phyloP scores from a whole-genome alignment of 2,797 vertebrate species.

The Typhlichthys eigenmanni region DNA sequence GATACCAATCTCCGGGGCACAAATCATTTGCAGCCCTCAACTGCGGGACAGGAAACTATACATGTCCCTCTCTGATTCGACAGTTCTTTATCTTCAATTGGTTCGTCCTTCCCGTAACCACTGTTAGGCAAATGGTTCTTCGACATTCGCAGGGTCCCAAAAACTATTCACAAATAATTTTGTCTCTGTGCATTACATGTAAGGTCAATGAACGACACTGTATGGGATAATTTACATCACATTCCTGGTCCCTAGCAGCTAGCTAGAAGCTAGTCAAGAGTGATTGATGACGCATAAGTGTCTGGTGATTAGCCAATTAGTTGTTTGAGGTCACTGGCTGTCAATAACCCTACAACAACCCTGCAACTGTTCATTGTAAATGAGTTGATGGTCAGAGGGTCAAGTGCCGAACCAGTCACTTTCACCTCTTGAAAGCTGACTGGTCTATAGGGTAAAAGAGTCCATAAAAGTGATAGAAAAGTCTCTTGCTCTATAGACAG shows the following conservation, averaged over 20 bases:
- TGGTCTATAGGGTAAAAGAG: slow-evolving; percentile 35
- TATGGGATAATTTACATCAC: no score
- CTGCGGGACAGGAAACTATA: neutral
- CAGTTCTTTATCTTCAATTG: slow-evolving; percentile 3
- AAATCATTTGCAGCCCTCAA: neutral
- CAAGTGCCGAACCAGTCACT: slow-evolving; percentile 17
- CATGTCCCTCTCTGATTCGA: neutral
- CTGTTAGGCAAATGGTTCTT: neutral
- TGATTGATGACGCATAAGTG: neutral
- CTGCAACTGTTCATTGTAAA: slow-evolving; percentile 10
- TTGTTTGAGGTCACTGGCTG: neutral
- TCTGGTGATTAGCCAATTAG: neutral
- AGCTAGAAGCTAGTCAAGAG: neutral
- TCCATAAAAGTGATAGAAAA: slow-evolving; percentile 64
- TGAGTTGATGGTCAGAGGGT: slow-evolving; percentile 17
- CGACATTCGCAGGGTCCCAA: neutral
- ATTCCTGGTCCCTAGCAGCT: neutral
- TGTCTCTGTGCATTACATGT: neutral
- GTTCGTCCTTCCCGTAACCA: neutral
- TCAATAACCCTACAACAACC: neutral
- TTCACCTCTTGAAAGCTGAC: slow-evolving; percentile 28
- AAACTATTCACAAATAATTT: no score
- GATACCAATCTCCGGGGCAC: slow-evolving; percentile 15
- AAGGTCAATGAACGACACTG: no score
- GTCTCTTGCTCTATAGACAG: slow-evolving; percentile 57